Evolutionary conservation across 1,140 invertebrate species (phyloP), one percentile per base, ranked within the genome.

Genomic region (Cheumatopsyche charites): DNA sequence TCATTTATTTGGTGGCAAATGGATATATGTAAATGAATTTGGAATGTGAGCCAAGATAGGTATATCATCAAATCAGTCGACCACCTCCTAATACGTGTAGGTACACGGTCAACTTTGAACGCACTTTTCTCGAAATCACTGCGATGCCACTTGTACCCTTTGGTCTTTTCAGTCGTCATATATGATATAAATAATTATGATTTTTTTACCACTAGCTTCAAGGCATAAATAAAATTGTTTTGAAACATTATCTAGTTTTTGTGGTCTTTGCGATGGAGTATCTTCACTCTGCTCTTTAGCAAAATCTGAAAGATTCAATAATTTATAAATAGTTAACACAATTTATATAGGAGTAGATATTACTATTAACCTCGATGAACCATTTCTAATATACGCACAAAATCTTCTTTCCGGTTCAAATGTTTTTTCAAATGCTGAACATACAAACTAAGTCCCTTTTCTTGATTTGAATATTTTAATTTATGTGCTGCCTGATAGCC

Each of bases 241-340:
- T n/a, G 68, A 41, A 6, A 73, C 68, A 62, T 75, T 75, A 67
- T 75, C 74, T n/a, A 73, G 43, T 23, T 75, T 75, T 67, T 75
- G 71, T 9, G 74, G 74, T 49, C 73, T 75, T 63, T 75, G 74
- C 29, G 68, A 68, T 63, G 70, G 36, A 6, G 68, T 55, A 65
- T 75, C 68, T 47, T 75, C 69, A 69, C 71, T 71, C 36, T 71
- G 65, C 42, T 71, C 67, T 45, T 75, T 63, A 12, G 71, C 74
- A 68, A 75, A 73, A 63, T 75, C 74, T 75, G 13, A 11, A 45
- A 65, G 43, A 43, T 65, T 65, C 6, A 15, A 52, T 5, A 3
- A 36, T 4, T 13, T 12, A 63, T 2, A 63, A 3, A 36, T 26
- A 63, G 6, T 21, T 3, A 61, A 36, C 23, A 63, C 17, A 61